Base-by-base conservation (phyloP, 2,888 invertebrate genomes). In the Amphiduros pacificus region DNA sequence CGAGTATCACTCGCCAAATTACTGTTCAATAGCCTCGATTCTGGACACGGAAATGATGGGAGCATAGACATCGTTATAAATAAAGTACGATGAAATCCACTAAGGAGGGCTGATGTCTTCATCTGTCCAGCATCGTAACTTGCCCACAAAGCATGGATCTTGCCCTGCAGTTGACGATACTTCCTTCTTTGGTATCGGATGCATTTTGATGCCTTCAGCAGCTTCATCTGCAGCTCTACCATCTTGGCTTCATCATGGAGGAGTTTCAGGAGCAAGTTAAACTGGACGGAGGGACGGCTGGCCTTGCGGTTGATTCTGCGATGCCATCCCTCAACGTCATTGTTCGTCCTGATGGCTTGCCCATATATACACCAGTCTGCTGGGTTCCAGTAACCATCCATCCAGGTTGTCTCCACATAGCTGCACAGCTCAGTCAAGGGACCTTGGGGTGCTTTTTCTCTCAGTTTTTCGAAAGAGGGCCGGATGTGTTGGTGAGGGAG, bases 291-390 rank as follows among this genome's bases (percentile, higher is more conserved):
- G 4, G 40, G 31, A 14, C 26, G 9, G 17, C n/a, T 40, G 28
- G 58, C 62, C 11, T 20, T 2, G n/a, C 11, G 17, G 49, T 62
- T 62, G 2, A 62, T 40, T 11, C 53, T 40, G n/a, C 40, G 31
- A 32, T 62, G 62, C 62, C 62, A 62, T 14, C 58, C 62, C 36
- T 57, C 51, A 29, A 29, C 2, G 36, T 62, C 51, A 26, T 58
- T 57, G 44, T 62, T 58, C 2, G 57, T 58, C 14, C 57, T 40
- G 3, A 62, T 48, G 11, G 32, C 26, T 20, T 22, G 41, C 22
- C 26, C 17, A 31, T 41, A 60, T n/a, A n/a, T n/a, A n/a, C n/a
- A n/a, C n/a, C n/a, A n/a, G n/a, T 2, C n/a, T n/a, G n/a, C n/a
- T n/a, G n/a, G n/a, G n/a, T n/a, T n/a, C n/a, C n/a, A n/a, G n/a